These are phyloP conservation scores for Clepsis dumicolana DNA, from an alignment of 2,888 invertebrate species.

Conservation along the genomic window DNA sequence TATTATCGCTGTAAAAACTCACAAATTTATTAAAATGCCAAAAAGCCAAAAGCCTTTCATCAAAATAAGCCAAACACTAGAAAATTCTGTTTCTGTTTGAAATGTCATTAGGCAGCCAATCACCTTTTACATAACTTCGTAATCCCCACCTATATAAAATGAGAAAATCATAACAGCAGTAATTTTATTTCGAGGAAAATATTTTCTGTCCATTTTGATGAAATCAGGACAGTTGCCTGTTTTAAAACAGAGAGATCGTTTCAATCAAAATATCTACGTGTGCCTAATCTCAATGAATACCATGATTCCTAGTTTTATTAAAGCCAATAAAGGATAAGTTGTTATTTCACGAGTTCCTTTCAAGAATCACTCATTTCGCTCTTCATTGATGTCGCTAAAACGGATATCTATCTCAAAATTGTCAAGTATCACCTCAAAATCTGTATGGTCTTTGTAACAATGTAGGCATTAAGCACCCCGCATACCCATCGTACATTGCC, in stretches of 20 bases:
- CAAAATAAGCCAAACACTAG: slow-evolving; percentile 1
- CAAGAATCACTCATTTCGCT: no score
- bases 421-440: not conserved
- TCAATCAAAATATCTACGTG: no score
- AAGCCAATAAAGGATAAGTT: no score
- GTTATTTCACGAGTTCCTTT: no score
- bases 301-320: no score
- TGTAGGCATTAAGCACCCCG: not conserved
- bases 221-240: not conserved
- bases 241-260: not conserved
- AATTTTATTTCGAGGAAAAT: not conserved
- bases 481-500: not conserved
- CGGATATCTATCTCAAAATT: not conserved
- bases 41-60: not conserved
- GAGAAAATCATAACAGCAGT: slow-evolving; percentile 20
- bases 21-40: slow-evolving; percentile 17
- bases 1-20: not conserved
- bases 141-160: slow-evolving; percentile 19
- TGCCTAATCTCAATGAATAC: no score
- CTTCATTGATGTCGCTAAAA: no score
- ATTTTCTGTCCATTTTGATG: not conserved
- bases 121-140: slow-evolving; percentile 15
- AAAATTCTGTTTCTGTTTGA: slow-evolving; percentile 18
- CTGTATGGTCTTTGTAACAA: not conserved
- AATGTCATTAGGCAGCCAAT: slow-evolving; percentile 28